Evolutionary conservation across 2,888 invertebrate genomes (phyloP).

Genomic region (Cephalotes varians): DNA sequence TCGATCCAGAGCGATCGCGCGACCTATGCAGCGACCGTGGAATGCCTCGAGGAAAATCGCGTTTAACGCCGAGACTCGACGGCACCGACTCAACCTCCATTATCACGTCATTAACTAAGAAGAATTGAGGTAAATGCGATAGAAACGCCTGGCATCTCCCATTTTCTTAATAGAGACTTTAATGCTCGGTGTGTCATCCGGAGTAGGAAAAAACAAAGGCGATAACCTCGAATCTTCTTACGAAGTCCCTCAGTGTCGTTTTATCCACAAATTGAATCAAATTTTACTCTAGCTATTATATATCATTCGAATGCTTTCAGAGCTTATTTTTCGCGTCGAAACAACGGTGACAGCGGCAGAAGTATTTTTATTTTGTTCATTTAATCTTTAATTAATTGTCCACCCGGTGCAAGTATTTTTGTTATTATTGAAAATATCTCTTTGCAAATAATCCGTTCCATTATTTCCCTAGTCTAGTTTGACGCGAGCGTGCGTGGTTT

Average conservation of each 20-base stretch:
- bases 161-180: conserved; percentile 51
- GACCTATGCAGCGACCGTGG: not conserved
- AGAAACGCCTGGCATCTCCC: not conserved
- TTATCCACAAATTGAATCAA: not conserved
- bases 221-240: not conserved
- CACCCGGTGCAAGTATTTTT: not conserved
- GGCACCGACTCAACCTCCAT: conserved; percentile 33
- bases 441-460: not conserved
- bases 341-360: not conserved
- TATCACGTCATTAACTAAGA: conserved; percentile 29
- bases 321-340: not conserved
- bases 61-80: not conserved
- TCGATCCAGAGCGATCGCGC: conserved; percentile 34
- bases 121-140: conserved; percentile 22
- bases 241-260: not conserved
- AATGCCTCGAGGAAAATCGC: conserved; percentile 18
- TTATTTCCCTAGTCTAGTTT: not conserved
- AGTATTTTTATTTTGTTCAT: not conserved
- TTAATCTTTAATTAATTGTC: not conserved
- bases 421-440: not conserved
- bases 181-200: conserved; percentile 34
- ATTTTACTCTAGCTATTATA: not conserved
- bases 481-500: not conserved
- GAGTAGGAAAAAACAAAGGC: not conserved
- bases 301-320: not conserved